Evolutionary conservation across 2,797 vertebrate genomes (phyloP), one percentile per base, ranked within the genome.

Genomic region (Crocodylus rhombifer): DNA sequence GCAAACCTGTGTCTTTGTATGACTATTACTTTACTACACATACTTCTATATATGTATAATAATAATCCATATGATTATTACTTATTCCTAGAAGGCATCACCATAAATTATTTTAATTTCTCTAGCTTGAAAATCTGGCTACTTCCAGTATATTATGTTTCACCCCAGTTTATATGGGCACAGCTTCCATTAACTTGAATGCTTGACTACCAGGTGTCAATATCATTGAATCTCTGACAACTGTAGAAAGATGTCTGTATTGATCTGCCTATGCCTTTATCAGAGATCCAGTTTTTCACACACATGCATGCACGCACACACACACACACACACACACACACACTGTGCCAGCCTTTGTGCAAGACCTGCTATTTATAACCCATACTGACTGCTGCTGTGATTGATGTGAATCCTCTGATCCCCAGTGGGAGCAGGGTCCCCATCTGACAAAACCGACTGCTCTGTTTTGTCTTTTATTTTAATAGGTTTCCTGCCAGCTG

Each of bases 391-490:
- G 74, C 71, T 76, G 82, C 30, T 25, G 58, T 60, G 77, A 42
- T 62, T 36, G 77, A 62, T 58, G 30, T 20, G 15, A 33, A 78
- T 12, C 58, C 77, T 78, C 51, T 33, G 71, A 64, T 82, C 28
- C 87, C 56, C 85, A 87, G 73, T 62, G 81, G 58, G 16, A 94
- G 85, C 1, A 9, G 15, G 33, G 80, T 58, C 64, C n/a, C 80
- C 17, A 25, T 36, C 55, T 73, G 77, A 90, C 84, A 86, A 84
- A 95, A 82, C 14, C 25, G 63, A 13, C 64, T 71, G 4, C 65
- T 56, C 80, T 86, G 71, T 84, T 91, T 80, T 73, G 62, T 78
- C 80, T 73, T 86, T 84, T 60, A 76, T 94, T 92, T 88, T 85
- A 92, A 87, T 61, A 10, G 1, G n/a, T 83, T 88, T 92, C 88